Evolutionary conservation across 2,113 vertebrate species (phyloP).

Genomic region (Zosterops pallidus): DNA sequence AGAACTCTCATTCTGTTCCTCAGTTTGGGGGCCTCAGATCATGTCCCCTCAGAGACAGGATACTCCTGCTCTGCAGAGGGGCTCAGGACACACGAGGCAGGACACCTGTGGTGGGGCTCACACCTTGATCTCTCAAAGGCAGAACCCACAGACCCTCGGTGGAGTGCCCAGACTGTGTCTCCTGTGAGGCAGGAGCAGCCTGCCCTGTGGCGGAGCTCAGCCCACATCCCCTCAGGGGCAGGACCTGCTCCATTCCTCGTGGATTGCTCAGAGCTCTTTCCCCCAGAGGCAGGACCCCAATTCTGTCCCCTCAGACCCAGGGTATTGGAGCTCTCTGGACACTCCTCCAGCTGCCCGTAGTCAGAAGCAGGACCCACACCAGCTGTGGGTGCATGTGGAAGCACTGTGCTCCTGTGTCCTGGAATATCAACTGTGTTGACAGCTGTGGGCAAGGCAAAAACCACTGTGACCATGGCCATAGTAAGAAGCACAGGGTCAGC

Average conservation of each 20-base stretch:
- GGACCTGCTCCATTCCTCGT: background rate
- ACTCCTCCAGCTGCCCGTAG: accelerated
- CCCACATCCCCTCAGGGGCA: accelerated
- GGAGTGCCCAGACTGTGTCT: background rate
- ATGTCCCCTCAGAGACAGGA: background rate
- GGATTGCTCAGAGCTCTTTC: background rate
- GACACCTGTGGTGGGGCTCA: background rate
- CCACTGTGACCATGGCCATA: accelerated
- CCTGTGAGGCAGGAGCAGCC: background rate
- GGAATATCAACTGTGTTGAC: background rate
- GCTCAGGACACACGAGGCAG: background rate
- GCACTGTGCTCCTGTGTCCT: no score
- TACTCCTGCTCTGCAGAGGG: no score
- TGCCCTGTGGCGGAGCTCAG: background rate
- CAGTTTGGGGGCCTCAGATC: background rate
- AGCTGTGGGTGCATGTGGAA: no score
- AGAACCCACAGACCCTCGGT: background rate
- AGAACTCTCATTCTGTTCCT: background rate
- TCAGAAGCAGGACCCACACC: background rate
- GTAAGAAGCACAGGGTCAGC: background rate
- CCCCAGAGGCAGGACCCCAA: no score
- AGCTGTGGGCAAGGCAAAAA: background rate
- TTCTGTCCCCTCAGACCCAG: background rate
- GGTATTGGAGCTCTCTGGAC: background rate
- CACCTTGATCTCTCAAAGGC: background rate